A percentile compares a stretch with the other conserved stretches of the same genome.
Conservation (phyloP, 2,113 vertebrate species). For the Rissa tridactyla region DNA sequence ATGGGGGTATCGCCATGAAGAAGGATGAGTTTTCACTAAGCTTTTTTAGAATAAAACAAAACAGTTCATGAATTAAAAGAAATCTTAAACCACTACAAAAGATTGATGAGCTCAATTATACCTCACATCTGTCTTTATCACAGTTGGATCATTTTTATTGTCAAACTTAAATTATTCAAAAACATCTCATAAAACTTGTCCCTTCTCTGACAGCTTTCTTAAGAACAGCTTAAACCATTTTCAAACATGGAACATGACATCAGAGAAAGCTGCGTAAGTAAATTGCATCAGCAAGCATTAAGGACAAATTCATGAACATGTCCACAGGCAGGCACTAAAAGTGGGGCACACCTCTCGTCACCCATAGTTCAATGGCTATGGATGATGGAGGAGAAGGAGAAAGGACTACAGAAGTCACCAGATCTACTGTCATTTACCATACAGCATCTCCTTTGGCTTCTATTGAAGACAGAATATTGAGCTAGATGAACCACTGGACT, state of each 20-base stretch:
- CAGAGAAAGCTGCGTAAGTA: not conserved
- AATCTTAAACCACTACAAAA: not conserved
- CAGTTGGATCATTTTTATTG: not conserved
- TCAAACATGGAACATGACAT: not conserved
- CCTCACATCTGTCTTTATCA: not conserved
- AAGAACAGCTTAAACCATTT: not conserved
- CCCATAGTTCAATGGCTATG: not conserved
- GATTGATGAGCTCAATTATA: not conserved
- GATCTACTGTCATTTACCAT: not conserved
- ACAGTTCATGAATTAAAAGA: not conserved
- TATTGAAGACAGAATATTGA: not conserved
- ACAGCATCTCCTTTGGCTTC: not conserved
- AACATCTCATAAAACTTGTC: not conserved
- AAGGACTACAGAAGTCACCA: not conserved
- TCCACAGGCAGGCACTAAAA: not conserved
- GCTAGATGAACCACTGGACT: not conserved
- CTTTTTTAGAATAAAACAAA: not conserved
- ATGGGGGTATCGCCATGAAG: not conserved
- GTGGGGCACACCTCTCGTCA: not conserved
- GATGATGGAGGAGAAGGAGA: not conserved
- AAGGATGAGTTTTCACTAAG: not conserved
- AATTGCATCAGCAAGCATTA: not conserved
- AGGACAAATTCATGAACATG: not conserved
- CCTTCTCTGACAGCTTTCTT: not conserved
- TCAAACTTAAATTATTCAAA: not conserved